Base-by-base conservation (phyloP, 1,140 invertebrate species). In the Tetranychus cinnabarinus region DNA sequence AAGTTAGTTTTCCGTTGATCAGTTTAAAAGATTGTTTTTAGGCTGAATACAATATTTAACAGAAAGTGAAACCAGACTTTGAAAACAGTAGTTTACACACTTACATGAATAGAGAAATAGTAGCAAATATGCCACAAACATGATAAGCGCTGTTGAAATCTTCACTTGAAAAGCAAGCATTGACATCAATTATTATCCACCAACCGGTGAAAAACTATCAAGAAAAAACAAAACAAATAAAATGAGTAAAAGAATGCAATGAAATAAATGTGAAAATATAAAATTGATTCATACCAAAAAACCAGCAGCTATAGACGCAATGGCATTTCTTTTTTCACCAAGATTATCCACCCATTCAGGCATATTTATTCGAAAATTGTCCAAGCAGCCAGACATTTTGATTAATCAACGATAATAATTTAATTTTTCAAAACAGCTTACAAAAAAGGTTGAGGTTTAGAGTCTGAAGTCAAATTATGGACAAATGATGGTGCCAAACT, bases 141-240 rank as follows among this genome's bases (percentile, higher is more conserved):
- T 90, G 83, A 72, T 91, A 92, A 15, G 86, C 82, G 68, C 79
- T 79, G 65, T 76, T 71, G 68, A 88, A 81, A 31, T 68, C 66
- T 39, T 69, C 68, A 61, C 75, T 73, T 4, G 85, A 81, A 71
- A 87, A 85, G 5, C 80, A 79, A 7, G 84, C 81, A 61, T 87
- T 83, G 34, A 89, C 87, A 77, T 97, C 92, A 69, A 97, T 95
- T 57, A 93, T 84, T 58, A 93, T 81, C 93, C 95, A 98, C 91
- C 93, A 97, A 45, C 91, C 93, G 63, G 81, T 76, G 67, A 89
- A 93, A 75, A 97, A 97, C 90, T 92, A 70, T 36, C 62, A 42
- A 58, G 58, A 39, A 47, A 37, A 50, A 36, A 36, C 12, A 46
- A 55, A 52, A 62, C 62, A 57, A 42, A 42, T 42, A 6, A 42